A percentile compares a stretch with the other conserved stretches of the same genome.
These are phyloP conservation scores for Miniopterus natalensis DNA, from an alignment of 2,113 vertebrate genomes.

Conservation along the genomic window DNA sequence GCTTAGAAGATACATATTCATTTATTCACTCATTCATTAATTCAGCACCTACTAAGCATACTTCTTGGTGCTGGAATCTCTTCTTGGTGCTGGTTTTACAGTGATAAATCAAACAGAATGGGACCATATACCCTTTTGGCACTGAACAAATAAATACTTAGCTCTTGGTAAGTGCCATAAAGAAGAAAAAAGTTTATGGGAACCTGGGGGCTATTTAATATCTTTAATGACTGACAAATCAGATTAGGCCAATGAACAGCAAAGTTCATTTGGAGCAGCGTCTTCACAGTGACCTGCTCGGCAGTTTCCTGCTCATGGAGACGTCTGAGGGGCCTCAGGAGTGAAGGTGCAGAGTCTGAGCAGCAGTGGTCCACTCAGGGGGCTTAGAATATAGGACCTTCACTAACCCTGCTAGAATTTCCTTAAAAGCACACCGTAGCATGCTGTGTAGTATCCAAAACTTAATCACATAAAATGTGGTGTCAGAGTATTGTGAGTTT, in stretches of 20 bases:
- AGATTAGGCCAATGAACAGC: background rate
- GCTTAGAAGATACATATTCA: conserved; percentile 10
- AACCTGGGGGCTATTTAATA: background rate
- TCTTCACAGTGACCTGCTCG: background rate
- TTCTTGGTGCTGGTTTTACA: background rate
- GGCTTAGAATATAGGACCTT: background rate
- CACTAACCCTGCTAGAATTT: background rate
- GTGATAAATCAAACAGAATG: background rate
- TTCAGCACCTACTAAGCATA: background rate
- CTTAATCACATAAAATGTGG: conserved; percentile 27
- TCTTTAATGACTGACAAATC: conserved; percentile 19
- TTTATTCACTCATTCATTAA: conserved; percentile 46
- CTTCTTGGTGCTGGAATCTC: background rate
- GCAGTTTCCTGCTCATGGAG: background rate
- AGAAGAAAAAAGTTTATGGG: background rate
- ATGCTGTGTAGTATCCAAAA: background rate
- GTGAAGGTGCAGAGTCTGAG: background rate
- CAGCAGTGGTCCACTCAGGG: background rate
- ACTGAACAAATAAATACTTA: conserved; percentile 22
- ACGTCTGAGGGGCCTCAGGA: background rate
- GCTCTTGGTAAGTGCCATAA: conserved; percentile 1
- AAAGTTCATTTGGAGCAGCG: background rate
- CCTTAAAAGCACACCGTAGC: background rate
- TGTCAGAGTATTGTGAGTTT: background rate
- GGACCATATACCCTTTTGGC: background rate